These are phyloP conservation scores for Melinaea menophilus DNA, from an alignment of 2,888 invertebrate species.

Conservation along the genomic window DNA sequence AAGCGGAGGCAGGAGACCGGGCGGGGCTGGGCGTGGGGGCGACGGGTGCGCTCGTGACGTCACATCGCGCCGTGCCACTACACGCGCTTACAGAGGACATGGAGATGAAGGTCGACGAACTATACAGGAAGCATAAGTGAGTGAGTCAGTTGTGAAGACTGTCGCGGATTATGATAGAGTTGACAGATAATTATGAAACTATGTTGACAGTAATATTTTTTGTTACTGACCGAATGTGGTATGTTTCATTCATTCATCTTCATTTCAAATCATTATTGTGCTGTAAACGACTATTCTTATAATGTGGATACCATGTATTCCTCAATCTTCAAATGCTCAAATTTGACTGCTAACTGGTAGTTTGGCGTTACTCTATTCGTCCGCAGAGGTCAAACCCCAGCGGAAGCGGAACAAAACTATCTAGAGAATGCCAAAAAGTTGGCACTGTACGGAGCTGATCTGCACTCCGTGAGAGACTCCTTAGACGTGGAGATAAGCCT, in stretches of 20 bases:
- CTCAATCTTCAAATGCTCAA: too few relatives aligned
- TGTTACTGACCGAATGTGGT: too few relatives aligned
- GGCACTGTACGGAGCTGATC: conserved; percentile 98
- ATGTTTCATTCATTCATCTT: too few relatives aligned
- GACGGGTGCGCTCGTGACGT: conserved; percentile 84
- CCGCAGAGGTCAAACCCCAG: conserved; percentile 94
- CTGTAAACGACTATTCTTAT: background rate
- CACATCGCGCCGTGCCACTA: conserved; percentile 91
- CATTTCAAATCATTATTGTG: background rate
- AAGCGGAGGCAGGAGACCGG: conserved; percentile 95
- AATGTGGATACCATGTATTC: too few relatives aligned
- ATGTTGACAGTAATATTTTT: background rate
- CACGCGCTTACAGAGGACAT: conserved; percentile 88
- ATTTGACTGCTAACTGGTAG: too few relatives aligned
- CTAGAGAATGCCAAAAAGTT: conserved; percentile 98
- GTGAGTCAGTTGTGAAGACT: conserved; percentile 17
- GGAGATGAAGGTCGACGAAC: conserved; percentile 93
- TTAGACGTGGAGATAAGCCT: conserved; percentile 94
- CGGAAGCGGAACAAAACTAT: conserved; percentile 97
- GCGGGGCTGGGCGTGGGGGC: conserved; percentile 88
- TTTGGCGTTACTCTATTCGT: too few relatives aligned
- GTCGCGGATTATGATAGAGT: too few relatives aligned
- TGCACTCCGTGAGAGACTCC: conserved; percentile 95
- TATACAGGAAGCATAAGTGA: conserved; percentile 94
- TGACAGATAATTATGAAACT: background rate